These are phyloP conservation scores for Lucilia sericata DNA, from an alignment of 1,140 invertebrate species.

Conservation along the genomic window DNA sequence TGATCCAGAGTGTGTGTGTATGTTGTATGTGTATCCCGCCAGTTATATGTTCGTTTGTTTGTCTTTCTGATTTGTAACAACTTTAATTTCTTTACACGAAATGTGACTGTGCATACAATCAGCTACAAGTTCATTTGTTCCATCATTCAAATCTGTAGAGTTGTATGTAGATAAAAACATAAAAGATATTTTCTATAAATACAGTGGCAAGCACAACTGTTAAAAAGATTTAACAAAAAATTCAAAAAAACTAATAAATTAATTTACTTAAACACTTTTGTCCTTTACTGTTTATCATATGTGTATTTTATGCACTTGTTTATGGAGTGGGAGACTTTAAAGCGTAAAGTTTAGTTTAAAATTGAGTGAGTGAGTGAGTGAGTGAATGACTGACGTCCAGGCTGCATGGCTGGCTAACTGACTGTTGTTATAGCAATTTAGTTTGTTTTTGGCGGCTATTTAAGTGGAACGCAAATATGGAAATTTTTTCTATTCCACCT, in stretches of 20 bases:
- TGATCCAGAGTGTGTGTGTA: no score
- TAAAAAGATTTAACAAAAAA: no score
- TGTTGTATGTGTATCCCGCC: no score
- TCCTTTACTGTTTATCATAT: neutral
- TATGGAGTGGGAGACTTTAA: slow-evolving; percentile 21
- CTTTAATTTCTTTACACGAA: slow-evolving; percentile 39
- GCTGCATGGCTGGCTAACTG: neutral
- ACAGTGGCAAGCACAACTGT: neutral
- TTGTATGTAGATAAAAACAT: neutral
- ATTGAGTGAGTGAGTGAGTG: slow-evolving; percentile 40
- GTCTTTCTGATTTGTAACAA: slow-evolving; percentile 15
- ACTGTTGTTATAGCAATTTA: slow-evolving; percentile 40
- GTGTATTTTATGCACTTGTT: neutral
- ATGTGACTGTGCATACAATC: slow-evolving; percentile 42
- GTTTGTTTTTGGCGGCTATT: slow-evolving; percentile 42
- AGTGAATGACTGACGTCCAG: no score
- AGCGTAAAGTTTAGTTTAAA: slow-evolving; percentile 18
- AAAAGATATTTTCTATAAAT: neutral
- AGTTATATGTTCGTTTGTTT: slow-evolving; percentile 1
- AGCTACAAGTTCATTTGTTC: slow-evolving; percentile 36
- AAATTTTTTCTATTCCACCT: slow-evolving; percentile 40
- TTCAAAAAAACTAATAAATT: no score
- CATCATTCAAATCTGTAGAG: slow-evolving; percentile 2
- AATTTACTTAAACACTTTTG: neutral
- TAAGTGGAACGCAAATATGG: slow-evolving; percentile 44